phyloP scores from a whole-genome alignment of 30 jellyfish, hydroid and myxozoan species.

The Phacellophora camtschatica region DNA sequence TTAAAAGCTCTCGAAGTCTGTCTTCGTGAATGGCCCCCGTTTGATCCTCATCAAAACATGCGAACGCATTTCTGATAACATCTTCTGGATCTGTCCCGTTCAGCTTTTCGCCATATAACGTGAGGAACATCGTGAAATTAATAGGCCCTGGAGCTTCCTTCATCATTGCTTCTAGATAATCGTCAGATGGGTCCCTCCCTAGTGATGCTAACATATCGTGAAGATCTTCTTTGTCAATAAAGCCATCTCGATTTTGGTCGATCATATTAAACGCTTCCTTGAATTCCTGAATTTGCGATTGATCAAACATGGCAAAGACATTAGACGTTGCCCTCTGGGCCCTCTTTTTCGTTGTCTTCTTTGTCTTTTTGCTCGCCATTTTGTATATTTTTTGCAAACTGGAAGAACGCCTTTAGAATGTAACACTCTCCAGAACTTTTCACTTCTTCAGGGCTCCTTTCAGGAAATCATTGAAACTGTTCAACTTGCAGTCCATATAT shows the following conservation, averaged over 20 bases:
- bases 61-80: slow-evolving; percentile 97
- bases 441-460: too few species aligned
- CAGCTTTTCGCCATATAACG: slow-evolving; percentile 95
- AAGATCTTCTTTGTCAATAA: slow-evolving; percentile 98
- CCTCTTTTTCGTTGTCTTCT: slow-evolving; percentile 92
- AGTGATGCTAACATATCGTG: slow-evolving; percentile 97
- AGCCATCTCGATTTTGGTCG: slow-evolving; percentile 99
- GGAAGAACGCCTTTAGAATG: too few species aligned
- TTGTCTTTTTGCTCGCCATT: slow-evolving; percentile 89
- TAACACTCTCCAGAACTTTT: too few species aligned
- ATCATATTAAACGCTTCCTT: slow-evolving; percentile 99
- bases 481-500: slow-evolving; percentile 66
- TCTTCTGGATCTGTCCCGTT: slow-evolving; percentile 99
- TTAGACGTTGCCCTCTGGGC: slow-evolving; percentile 99
- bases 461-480: slow-evolving; percentile 8
- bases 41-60: slow-evolving; percentile 95
- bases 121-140: slow-evolving; percentile 97
- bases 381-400: too few species aligned
- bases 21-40: slow-evolving; percentile 94
- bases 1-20: slow-evolving; percentile 81
- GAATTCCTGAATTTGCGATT: slow-evolving; percentile 99
- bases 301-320: slow-evolving; percentile 99
- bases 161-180: slow-evolving; percentile 94
- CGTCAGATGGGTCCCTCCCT: slow-evolving; percentile 97
- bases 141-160: slow-evolving; percentile 99